Evolutionary conservation across 2,113 vertebrate genomes (phyloP).

Genomic region (Propithecus coquereli): DNA sequence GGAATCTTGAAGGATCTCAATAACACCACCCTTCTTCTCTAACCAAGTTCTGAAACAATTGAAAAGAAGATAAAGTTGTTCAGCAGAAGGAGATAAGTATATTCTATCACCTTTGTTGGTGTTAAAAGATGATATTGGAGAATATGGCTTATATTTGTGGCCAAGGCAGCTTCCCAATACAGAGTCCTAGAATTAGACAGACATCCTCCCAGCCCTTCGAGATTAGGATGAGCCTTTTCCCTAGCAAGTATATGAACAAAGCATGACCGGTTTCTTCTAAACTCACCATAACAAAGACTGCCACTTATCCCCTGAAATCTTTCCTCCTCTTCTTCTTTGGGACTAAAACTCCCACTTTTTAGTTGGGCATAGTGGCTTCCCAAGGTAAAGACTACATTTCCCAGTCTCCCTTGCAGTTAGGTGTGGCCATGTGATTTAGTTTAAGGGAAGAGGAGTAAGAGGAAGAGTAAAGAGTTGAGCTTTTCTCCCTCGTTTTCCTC

Average conservation of each 20-base stretch:
- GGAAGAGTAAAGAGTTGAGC: background rate
- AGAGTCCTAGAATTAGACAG: background rate
- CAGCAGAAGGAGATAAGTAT: background rate
- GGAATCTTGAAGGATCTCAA: background rate
- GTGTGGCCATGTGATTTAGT: background rate
- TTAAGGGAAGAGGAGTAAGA: background rate
- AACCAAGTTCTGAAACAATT: background rate
- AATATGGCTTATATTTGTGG: background rate
- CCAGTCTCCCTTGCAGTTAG: background rate
- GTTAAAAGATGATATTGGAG: background rate
- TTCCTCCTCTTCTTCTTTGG: background rate
- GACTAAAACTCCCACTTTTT: background rate
- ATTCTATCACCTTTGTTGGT: background rate
- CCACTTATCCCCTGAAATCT: background rate
- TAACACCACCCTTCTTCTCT: background rate
- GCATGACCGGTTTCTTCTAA: background rate
- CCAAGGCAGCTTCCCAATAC: background rate
- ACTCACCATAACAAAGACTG: background rate
- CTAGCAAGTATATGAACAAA: background rate
- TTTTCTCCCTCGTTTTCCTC: background rate
- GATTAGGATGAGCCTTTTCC: background rate
- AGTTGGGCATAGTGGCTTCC: background rate
- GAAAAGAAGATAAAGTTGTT: conserved; percentile 10
- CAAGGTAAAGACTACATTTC: background rate
- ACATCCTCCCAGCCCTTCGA: background rate